These are phyloP conservation scores for Pocillopora grandis DNA, from an alignment of 92 coral and sea anemone species.

Conservation along the genomic window DNA sequence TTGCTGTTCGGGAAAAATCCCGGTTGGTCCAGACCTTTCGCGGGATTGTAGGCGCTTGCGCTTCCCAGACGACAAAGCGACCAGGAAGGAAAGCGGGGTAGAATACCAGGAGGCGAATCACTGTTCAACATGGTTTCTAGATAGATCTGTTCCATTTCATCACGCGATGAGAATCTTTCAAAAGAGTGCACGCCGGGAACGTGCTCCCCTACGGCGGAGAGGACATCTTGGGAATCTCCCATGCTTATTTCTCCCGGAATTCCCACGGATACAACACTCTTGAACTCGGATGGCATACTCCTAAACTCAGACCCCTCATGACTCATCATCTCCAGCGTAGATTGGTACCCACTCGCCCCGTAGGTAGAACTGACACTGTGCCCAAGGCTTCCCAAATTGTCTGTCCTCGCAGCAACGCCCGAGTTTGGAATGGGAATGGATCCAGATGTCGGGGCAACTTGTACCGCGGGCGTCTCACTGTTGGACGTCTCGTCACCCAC, in stretches of 20 bases:
- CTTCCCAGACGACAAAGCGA: constrained; percentile 94
- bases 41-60: constrained; percentile 79
- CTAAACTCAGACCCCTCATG: constrained; percentile 90
- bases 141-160: constrained; percentile 63
- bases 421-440: constrained; percentile 66
- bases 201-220: constrained; percentile 69
- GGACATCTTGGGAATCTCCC: constrained; percentile 80
- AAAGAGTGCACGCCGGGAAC: constrained; percentile 38
- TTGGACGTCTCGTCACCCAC: constrained; percentile 51
- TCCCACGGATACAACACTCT: constrained; percentile 92
- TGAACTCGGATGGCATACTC: constrained; percentile 72
- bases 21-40: constrained; percentile 94
- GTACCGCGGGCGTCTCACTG: constrained; percentile 22
- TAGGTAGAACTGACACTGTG: constrained; percentile 74
- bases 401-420: constrained; percentile 34
- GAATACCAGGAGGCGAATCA: constrained; percentile 75
- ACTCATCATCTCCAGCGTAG: constrained; percentile 82
- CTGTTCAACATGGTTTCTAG: constrained; percentile 91
- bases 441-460: constrained; percentile 53
- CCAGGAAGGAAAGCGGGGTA: constrained; percentile 96
- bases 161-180: constrained; percentile 26
- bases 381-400: constrained; percentile 61
- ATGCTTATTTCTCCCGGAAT: constrained; percentile 85
- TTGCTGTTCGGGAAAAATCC: constrained; percentile 99
- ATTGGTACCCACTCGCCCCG: constrained; percentile 89